phyloP scores from a whole-genome alignment of 2,113 vertebrate species.

The Ancistrus triradiatus region DNA sequence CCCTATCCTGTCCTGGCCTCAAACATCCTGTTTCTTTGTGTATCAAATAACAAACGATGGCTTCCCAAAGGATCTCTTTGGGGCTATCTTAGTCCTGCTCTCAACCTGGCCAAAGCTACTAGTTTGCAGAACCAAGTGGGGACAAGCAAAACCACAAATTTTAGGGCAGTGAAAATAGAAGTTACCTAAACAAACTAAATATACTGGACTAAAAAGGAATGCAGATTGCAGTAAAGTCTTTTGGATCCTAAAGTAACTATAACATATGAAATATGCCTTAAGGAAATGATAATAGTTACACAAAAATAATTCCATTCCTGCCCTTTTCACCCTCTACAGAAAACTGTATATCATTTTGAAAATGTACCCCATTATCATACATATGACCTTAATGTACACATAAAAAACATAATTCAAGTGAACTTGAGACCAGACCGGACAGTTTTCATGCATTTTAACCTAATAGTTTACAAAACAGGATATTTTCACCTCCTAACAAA shows the following conservation, averaged over 20 bases:
- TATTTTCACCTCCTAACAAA: too few relatives aligned
- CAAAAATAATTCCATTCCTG: too few relatives aligned
- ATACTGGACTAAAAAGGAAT: background rate
- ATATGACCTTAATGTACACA: too few relatives aligned
- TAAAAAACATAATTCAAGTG: too few relatives aligned
- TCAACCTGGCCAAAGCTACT: constrained; percentile 56
- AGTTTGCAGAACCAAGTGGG: constrained; percentile 38
- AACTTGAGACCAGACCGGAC: too few relatives aligned
- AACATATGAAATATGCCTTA: background rate
- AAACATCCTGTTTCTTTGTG: constrained; percentile 51
- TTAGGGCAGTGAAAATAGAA: constrained; percentile 40
- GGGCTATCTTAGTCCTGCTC: too few relatives aligned
- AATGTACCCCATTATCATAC: too few relatives aligned
- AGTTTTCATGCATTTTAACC: too few relatives aligned
- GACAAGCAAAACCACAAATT: constrained; percentile 52
- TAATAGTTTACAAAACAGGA: too few relatives aligned
- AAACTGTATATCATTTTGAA: too few relatives aligned
- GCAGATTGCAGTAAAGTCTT: background rate
- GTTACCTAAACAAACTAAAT: constrained; percentile 29
- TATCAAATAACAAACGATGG: constrained; percentile 45
- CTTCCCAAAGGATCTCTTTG: constrained; percentile 37
- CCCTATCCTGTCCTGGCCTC: constrained; percentile 43
- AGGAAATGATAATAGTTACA: too few relatives aligned
- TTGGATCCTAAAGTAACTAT: background rate
- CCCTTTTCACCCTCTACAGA: too few relatives aligned